A percentile compares a stretch with the other conserved stretches of the same genome.
Conservation (phyloP, 2,113 vertebrate genomes). For the Lycaon pictus region DNA sequence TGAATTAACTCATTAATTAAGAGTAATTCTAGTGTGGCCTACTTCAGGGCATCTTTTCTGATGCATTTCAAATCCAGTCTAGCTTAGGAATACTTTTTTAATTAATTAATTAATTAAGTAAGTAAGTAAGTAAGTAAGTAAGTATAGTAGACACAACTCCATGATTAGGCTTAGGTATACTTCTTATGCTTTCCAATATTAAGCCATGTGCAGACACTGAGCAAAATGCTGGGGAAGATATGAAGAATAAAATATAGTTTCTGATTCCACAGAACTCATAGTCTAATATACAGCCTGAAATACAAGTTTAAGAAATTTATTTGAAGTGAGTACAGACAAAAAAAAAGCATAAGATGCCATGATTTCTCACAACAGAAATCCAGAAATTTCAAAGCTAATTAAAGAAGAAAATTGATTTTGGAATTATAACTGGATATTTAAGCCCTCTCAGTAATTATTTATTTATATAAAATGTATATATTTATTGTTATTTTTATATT, state of each 20-base stretch:
- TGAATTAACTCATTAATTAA: not conserved
- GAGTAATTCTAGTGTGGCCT: not conserved
- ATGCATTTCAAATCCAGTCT: not conserved
- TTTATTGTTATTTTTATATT: no score
- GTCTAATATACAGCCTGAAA: not conserved
- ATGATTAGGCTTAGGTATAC: not conserved
- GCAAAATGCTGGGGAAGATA: not conserved
- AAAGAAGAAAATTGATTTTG: not conserved
- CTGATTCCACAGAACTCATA: not conserved
- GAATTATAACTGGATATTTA: not conserved
- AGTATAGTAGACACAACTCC: not conserved
- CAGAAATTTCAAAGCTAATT: not conserved
- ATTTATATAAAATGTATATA: not conserved
- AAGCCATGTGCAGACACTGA: not conserved
- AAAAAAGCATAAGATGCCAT: not conserved
- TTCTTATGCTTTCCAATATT: not conserved
- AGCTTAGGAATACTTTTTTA: not conserved
- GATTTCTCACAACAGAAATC: not conserved
- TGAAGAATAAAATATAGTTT: not conserved
- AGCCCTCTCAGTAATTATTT: not conserved
- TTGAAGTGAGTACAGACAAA: not conserved
- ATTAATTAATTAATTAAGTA: no score
- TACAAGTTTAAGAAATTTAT: not conserved
- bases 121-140: no score
- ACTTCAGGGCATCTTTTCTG: not conserved